phyloP scores from a whole-genome alignment of 2,797 vertebrate genomes.

The Cygnus olor region DNA sequence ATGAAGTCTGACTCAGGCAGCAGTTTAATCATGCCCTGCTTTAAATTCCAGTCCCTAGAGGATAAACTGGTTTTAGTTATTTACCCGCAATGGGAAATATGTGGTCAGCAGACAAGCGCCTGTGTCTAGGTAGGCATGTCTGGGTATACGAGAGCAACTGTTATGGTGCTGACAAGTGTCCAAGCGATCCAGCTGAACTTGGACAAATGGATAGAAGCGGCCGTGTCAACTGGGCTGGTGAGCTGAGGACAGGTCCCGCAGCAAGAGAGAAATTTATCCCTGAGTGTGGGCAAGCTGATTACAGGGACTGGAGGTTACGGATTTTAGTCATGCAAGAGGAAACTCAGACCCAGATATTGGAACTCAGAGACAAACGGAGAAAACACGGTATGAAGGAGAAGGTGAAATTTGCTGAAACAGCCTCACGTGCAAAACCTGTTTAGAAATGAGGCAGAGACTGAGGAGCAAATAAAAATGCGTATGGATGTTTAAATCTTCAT shows the following conservation, averaged over 20 bases:
- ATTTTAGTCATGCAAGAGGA: not conserved
- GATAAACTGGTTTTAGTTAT: not conserved
- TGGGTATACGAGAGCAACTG: not conserved
- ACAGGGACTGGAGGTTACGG: not conserved
- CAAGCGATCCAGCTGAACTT: not conserved
- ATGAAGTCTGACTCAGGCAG: not conserved
- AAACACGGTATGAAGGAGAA: not conserved
- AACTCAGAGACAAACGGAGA: accelerated
- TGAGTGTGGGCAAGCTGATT: not conserved
- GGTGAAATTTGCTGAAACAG: not conserved
- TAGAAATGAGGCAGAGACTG: not conserved
- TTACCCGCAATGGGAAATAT: not conserved
- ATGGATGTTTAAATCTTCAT: not conserved
- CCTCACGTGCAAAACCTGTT: not conserved
- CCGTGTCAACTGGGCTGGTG: not conserved
- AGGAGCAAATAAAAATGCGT: not conserved
- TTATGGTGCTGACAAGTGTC: not conserved
- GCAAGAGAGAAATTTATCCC: not conserved
- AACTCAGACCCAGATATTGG: not conserved
- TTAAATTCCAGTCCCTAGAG: not conserved
- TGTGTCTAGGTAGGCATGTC: not conserved
- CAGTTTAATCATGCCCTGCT: not conserved
- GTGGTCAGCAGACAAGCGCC: not conserved
- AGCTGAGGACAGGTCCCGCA: not conserved
- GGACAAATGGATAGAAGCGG: not conserved